Evolutionary conservation across 1,140 invertebrate species (phyloP).

Genomic region (Octopus bimaculoides): DNA sequence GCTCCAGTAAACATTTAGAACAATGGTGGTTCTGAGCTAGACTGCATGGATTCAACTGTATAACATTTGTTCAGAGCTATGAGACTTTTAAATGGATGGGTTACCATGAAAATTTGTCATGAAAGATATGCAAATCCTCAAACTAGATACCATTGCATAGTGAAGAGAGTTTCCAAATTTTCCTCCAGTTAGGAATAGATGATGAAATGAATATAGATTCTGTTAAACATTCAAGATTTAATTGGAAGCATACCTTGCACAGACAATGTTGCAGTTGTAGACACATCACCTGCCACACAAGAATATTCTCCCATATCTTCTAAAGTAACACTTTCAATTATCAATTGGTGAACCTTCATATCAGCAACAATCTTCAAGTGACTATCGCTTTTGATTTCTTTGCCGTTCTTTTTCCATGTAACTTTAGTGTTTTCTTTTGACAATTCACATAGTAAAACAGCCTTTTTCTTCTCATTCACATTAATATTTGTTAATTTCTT

Average conservation of each 20-base stretch:
- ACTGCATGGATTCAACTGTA: too few relatives aligned
- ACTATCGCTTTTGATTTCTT: slow-evolving; percentile 63
- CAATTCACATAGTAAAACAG: slow-evolving; percentile 26
- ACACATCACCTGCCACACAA: slow-evolving; percentile 45
- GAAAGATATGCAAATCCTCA: too few relatives aligned
- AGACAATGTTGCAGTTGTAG: slow-evolving; percentile 37
- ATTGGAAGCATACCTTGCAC: background rate
- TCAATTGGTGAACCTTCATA: slow-evolving; percentile 43
- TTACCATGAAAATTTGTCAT: too few relatives aligned
- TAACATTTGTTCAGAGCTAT: too few relatives aligned
- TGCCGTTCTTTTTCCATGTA: slow-evolving; percentile 82
- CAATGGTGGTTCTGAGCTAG: too few relatives aligned
- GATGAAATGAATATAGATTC: slow-evolving; percentile 8
- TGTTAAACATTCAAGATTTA: slow-evolving; percentile 23
- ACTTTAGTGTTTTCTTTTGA: slow-evolving; percentile 32
- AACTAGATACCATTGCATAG: too few relatives aligned
- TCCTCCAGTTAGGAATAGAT: too few relatives aligned
- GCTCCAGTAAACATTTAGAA: too few relatives aligned
- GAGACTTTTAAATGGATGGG: too few relatives aligned
- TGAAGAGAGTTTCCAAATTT: too few relatives aligned
- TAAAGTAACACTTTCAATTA: slow-evolving; percentile 38
- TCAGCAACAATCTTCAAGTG: slow-evolving; percentile 69
- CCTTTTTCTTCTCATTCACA: background rate
- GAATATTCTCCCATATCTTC: slow-evolving; percentile 46
- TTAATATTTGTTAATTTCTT: slow-evolving; percentile 7